Conservation (phyloP, 2,888 invertebrate species). For the Priocnemis perturbator region DNA sequence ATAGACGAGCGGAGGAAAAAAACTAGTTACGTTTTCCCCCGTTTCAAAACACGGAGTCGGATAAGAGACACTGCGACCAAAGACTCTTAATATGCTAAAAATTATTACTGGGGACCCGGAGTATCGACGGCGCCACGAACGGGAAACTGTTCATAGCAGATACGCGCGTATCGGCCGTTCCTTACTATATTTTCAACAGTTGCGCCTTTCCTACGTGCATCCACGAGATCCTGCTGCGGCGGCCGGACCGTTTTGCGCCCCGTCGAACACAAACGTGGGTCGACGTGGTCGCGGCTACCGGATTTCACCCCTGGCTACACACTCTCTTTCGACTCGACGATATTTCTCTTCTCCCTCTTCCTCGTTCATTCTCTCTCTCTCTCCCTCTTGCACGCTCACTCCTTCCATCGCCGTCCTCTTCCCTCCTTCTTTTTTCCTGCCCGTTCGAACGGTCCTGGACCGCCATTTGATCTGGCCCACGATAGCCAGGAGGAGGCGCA, state of each 20-base stretch:
- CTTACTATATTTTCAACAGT: conserved; percentile 22
- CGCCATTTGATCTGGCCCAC: conserved; percentile 69
- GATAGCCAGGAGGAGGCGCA: conserved; percentile 67
- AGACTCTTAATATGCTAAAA: too few relatives aligned
- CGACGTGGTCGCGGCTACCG: conserved; percentile 72
- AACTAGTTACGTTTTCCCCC: too few relatives aligned
- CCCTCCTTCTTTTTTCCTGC: conserved; percentile 19
- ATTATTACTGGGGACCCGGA: too few relatives aligned
- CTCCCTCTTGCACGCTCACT: conserved; percentile 26
- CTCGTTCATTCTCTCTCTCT: conserved; percentile 22
- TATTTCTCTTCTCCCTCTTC: conserved; percentile 53
- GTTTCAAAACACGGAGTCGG: too few relatives aligned
- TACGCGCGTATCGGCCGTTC: neutral
- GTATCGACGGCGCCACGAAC: neutral
- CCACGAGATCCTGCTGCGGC: conserved; percentile 32
- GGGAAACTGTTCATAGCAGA: neutral
- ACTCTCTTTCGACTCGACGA: conserved; percentile 53
- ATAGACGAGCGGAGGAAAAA: too few relatives aligned
- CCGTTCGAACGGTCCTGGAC: conserved; percentile 51
- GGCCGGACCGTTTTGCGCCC: conserved; percentile 58
- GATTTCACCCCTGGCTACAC: conserved; percentile 74
- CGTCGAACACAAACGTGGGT: conserved; percentile 68
- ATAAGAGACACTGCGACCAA: too few relatives aligned
- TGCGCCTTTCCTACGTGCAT: conserved; percentile 19
- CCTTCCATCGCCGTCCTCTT: conserved; percentile 8